Base-by-base conservation (phyloP, 2,113 vertebrate species). In the Tautogolabrus adspersus region DNA sequence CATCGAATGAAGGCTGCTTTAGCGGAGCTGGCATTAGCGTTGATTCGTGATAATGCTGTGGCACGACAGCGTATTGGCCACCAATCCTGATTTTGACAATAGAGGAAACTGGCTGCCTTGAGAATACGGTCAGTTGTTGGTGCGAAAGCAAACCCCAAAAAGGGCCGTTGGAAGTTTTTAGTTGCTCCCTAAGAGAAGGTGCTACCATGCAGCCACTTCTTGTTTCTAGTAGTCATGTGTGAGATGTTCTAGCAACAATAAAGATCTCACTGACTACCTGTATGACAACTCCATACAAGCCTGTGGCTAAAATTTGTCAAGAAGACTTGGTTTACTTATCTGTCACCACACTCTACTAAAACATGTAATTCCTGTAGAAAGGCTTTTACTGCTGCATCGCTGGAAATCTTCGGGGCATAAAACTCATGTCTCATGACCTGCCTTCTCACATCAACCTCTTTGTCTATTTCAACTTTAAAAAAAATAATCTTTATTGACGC, bases 341-440 rank as follows among this genome's bases (percentile, higher is more conserved):
- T 21, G 0, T 37, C 51, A 6, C n/a, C 5, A 21, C 37, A 3
- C 42, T 12, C 42, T 13, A 16, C 7, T 19, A 6, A 54, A 52
- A 40, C 19, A 6, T 19, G 38, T 49, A 10, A 58, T 13, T 67
- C 21, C 2, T 22, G 21, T 30, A 11, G 8, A 66, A 30, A 15
- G 9, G 3, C n/a, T 26, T 26, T n/a, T 26, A 16, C 15, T 38
- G 6, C 49, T 52, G 49, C 49, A 52, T 52, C 8, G n/a, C 49
- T 52, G 18, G 58, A 77, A 64, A 59, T 37, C n/a, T 47, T 46
- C 16, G 37, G 54, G 47, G 44, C 19, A 0, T 44, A 42, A 52
- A 75, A 61, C 40, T 59, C 44, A 58, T 58, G 59, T 23, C 56
- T 63, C 9, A 7, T 68, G 19, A 70, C 46, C 56, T 56, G 42